Evolutionary conservation across 2,888 invertebrate species (phyloP).

Genomic region (Halocaridina rubra): DNA sequence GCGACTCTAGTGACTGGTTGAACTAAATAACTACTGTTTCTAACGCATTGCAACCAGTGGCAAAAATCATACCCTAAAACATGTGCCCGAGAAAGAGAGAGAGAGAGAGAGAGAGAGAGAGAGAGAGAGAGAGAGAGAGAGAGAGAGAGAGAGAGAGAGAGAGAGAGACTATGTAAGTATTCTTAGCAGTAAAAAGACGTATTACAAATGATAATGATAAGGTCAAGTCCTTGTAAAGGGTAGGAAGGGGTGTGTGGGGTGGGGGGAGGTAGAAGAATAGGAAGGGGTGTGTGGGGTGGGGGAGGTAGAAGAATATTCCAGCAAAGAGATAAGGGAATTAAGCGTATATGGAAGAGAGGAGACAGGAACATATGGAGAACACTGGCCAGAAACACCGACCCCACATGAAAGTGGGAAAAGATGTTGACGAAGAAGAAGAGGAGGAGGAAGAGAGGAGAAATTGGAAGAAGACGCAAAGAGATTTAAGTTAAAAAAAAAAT

Average conservation of each 20-base stretch:
- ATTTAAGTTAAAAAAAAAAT: no score
- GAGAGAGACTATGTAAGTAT: neutral
- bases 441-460: no score
- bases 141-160: neutral
- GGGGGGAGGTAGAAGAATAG: neutral
- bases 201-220: neutral
- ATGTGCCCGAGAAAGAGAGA: neutral
- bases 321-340: neutral
- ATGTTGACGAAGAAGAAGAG: no score
- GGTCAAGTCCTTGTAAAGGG: neutral
- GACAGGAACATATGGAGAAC: no score
- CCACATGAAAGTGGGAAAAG: no score
- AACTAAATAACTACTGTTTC: no score
- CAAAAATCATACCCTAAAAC: no score
- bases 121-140: constrained; percentile 28
- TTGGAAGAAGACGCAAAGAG: no score
- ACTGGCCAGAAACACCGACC: no score
- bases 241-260: neutral
- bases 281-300: neutral
- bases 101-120: constrained; percentile 24
- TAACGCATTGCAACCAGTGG: no score
- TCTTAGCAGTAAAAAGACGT: neutral
- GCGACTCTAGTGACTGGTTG: no score
- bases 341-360: no score
- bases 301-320: neutral